Evolutionary conservation across 1,140 invertebrate genomes (phyloP).

Genomic region (Spodoptera frugiperda): DNA sequence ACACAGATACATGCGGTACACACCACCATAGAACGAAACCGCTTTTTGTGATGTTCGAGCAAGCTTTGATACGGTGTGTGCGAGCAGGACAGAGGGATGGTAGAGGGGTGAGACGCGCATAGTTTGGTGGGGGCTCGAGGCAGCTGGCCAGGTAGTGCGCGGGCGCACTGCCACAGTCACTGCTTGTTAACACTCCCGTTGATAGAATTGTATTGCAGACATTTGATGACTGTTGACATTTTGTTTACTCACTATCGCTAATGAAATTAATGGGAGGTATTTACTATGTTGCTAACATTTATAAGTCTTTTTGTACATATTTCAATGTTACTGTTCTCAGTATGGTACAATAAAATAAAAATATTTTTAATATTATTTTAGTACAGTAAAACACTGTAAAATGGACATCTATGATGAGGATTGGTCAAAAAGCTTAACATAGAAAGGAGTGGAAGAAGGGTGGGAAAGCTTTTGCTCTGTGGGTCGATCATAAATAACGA

Average conservation of each 20-base stretch:
- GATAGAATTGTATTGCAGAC: constrained; percentile 76
- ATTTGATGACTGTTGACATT: constrained; percentile 70
- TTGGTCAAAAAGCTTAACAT: too few relatives aligned
- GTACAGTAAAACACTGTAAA: too few relatives aligned
- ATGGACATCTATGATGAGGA: too few relatives aligned
- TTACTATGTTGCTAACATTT: background rate
- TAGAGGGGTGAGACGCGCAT: constrained; percentile 69
- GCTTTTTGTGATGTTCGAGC: constrained; percentile 80
- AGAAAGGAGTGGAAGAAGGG: too few relatives aligned
- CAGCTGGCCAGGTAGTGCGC: constrained; percentile 83
- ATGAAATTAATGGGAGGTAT: constrained; percentile 52
- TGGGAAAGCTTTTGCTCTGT: too few relatives aligned
- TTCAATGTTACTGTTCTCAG: constrained; percentile 1
- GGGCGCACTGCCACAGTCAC: constrained; percentile 74
- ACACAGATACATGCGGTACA: constrained; percentile 66
- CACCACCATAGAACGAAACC: constrained; percentile 77
- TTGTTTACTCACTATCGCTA: constrained; percentile 55
- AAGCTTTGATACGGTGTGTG: constrained; percentile 73
- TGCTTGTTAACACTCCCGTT: constrained; percentile 79
- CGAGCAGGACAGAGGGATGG: constrained; percentile 70
- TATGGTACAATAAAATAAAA: background rate
- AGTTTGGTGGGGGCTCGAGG: constrained; percentile 76
- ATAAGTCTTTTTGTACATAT: background rate
- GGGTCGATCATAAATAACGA: too few relatives aligned
- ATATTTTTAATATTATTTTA: too few relatives aligned